Evolutionary conservation across 2,797 vertebrate genomes (phyloP), one percentile per base, ranked within the genome.

Genomic region (Sebastes goodei): DNA sequence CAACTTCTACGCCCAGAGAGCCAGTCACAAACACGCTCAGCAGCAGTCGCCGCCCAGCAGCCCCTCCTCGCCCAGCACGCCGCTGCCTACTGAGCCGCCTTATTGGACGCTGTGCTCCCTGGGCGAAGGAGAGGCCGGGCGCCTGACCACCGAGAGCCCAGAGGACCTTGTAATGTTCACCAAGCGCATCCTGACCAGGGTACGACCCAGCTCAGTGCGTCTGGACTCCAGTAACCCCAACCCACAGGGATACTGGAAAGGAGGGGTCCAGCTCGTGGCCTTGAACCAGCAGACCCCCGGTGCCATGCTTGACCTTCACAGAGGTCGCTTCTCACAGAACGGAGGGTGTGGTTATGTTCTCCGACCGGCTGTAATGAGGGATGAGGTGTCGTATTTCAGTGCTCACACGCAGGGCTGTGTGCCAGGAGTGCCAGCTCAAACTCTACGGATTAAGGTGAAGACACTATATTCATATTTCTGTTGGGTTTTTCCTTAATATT

Each of bases 181-280:
- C 85, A 99, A 99, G 88, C 98, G 94, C 76, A 97, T 96, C 83
- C 93, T 99, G 23, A 98, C 97, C 21, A 95, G 99, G 78, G 96
- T 99, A 10, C 96, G 98, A 20, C 98, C 99, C 2, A 98, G 97
- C 88, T 96, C 98, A 0, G 97, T 99, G 93, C 95, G 99, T 20
- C 97, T 99, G 80, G 98, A 99, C 89, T 99, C 98, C 55, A 99
- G 98, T 91, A 99, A 99, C 91, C 94, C 97, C 80, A 99, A 99
- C 91, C 99, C 99, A 0, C 99, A 99, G 85, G 98, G 97, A 71
- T 99, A 97, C 90, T 99, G 99, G 99, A 99, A 99, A 52, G 98
- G 99, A 78, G 99, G 99, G 65, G 97, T 98, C 86, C 99, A 99
- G 93, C 96, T 99, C 12, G 98, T 99, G 90, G 97, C 98, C 11